Evolutionary conservation across 2,113 vertebrate species (phyloP).

Genomic region (Pampusana beccarii): DNA sequence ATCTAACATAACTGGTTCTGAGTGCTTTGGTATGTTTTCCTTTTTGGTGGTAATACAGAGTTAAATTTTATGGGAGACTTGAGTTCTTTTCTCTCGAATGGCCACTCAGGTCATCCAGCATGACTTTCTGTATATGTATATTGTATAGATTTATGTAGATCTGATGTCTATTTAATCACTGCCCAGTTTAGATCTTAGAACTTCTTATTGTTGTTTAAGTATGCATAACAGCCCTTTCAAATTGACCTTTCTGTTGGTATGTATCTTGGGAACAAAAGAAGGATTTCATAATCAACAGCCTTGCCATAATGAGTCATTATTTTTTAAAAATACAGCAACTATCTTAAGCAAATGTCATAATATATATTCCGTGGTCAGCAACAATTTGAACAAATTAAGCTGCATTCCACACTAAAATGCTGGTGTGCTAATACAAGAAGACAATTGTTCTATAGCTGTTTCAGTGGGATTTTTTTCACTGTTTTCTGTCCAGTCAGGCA

Average conservation of each 20-base stretch:
- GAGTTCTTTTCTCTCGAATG: not conserved
- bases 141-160: slow-evolving; percentile 28
- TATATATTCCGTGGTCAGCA: slow-evolving; percentile 69
- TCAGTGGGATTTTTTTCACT: slow-evolving; percentile 61
- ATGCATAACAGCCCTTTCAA: slow-evolving; percentile 65
- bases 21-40: not conserved
- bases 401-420: slow-evolving; percentile 67
- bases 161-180: slow-evolving; percentile 30
- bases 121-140: not conserved
- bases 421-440: slow-evolving; percentile 62
- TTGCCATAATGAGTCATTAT: slow-evolving; percentile 77
- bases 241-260: slow-evolving; percentile 75
- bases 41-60: not conserved
- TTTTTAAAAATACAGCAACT: slow-evolving; percentile 67
- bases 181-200: slow-evolving; percentile 43
- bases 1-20: slow-evolving; percentile 18
- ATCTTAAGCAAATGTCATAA: slow-evolving; percentile 79
- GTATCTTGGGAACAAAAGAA: slow-evolving; percentile 70
- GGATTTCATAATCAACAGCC: slow-evolving; percentile 64
- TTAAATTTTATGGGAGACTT: slow-evolving; percentile 11
- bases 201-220: slow-evolving; percentile 27
- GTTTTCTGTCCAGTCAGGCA: slow-evolving; percentile 54
- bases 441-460: slow-evolving; percentile 62
- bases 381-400: slow-evolving; percentile 53
- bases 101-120: not conserved